Evolutionary conservation across 2,797 vertebrate genomes (phyloP).

Genomic region (Tarsius wallacei): DNA sequence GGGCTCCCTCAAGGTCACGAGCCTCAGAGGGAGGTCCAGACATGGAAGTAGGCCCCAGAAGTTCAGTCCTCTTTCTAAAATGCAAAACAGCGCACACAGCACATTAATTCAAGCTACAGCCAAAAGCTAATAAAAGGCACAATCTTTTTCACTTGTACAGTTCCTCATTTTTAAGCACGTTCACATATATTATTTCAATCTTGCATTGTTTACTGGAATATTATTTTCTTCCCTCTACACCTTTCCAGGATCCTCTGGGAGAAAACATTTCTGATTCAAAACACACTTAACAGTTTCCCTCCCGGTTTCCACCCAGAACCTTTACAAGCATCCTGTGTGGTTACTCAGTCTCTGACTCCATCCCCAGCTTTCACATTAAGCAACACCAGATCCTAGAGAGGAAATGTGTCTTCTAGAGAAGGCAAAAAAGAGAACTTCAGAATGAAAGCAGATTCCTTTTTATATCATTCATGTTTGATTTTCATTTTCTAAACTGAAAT

Average conservation of each 20-base stretch:
- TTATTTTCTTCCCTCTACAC: background rate
- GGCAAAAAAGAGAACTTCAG: background rate
- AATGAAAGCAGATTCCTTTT: background rate
- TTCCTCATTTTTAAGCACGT: background rate
- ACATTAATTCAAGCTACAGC: background rate
- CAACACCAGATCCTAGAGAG: background rate
- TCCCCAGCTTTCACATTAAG: background rate
- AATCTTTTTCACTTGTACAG: background rate
- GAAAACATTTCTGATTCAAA: background rate
- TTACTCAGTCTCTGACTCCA: background rate
- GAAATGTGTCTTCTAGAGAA: background rate
- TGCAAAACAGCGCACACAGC: background rate
- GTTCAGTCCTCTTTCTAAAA: background rate
- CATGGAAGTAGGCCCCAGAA: background rate
- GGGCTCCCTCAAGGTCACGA: background rate
- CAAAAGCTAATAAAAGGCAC: background rate
- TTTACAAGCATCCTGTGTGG: background rate
- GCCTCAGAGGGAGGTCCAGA: background rate
- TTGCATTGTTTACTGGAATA: background rate
- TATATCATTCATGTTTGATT: background rate
- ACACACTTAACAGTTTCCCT: background rate
- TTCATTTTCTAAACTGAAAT: slow-evolving; percentile 19
- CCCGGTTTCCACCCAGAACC: background rate
- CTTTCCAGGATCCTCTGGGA: background rate
- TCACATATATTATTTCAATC: background rate